These are phyloP conservation scores for Barbus barbus DNA, from an alignment of 2,113 vertebrate species.

Conservation along the genomic window DNA sequence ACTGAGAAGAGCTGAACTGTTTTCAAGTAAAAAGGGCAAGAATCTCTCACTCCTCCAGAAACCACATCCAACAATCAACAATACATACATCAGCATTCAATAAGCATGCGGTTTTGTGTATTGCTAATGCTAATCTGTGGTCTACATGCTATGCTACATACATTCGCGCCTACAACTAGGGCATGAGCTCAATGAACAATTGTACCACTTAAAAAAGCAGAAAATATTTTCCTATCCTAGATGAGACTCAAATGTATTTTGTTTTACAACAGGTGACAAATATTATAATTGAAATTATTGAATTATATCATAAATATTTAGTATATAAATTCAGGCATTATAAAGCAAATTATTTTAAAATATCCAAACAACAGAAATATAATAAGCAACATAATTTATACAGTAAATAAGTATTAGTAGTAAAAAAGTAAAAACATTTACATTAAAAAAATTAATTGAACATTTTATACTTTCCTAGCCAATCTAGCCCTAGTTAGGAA, in stretches of 20 bases:
- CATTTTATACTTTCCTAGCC: too few species aligned
- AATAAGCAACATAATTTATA: too few species aligned
- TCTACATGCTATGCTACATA: neutral
- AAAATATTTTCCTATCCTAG: neutral
- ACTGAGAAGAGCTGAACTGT: neutral
- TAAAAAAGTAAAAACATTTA: too few species aligned
- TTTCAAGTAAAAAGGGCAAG: constrained; percentile 5
- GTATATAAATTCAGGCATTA: too few species aligned
- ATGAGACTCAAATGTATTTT: neutral
- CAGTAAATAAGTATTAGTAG: too few species aligned
- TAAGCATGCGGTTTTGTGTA: neutral
- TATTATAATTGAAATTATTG: too few species aligned
- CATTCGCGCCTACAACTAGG: neutral
- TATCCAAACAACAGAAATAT: too few species aligned
- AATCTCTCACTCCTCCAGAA: constrained; percentile 4
- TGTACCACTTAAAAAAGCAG: neutral
- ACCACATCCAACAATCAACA: neutral
- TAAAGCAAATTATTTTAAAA: too few species aligned
- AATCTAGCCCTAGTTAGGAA: too few species aligned
- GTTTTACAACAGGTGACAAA: too few species aligned
- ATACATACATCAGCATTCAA: neutral
- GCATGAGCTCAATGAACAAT: neutral
- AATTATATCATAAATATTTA: too few species aligned
- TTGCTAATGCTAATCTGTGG: neutral
- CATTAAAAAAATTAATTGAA: too few species aligned